These are phyloP conservation scores for Fragum whitleyi DNA, from an alignment of 2,888 invertebrate species.

Conservation along the genomic window DNA sequence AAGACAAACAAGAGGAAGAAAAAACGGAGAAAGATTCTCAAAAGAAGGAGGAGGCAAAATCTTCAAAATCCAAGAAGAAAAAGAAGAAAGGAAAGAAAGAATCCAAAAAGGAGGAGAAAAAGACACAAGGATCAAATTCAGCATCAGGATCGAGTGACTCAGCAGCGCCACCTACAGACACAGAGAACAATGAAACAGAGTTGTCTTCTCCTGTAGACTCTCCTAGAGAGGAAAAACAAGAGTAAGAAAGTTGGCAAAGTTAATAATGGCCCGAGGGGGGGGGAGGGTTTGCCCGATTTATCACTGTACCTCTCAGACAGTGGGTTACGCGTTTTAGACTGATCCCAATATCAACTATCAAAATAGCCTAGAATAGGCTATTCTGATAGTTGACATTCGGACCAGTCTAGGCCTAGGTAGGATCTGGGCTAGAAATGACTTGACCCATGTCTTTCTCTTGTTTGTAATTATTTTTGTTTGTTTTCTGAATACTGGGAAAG, in stretches of 20 bases:
- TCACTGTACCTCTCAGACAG: no score
- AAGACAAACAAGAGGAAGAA: conserved; percentile 64
- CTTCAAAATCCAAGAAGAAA: conserved; percentile 75
- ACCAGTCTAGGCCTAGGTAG: no score
- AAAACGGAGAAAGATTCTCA: conserved; percentile 71
- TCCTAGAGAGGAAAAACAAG: conserved; percentile 45
- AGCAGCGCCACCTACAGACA: background rate
- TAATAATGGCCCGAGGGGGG: conserved; percentile 22
- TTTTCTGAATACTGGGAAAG: no score
- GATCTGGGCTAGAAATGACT: no score
- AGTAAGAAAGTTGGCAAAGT: conserved; percentile 9
- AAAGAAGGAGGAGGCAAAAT: conserved; percentile 62
- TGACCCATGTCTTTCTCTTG: no score
- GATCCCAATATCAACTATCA: no score
- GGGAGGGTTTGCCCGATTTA: no score
- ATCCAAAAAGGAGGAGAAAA: conserved; percentile 50
- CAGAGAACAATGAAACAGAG: conserved; percentile 7
- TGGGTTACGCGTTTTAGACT: no score
- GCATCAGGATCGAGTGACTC: background rate
- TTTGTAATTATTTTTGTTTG: no score
- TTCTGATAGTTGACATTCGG: no score
- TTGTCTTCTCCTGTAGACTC: conserved; percentile 32
- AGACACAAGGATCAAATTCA: conserved; percentile 26
- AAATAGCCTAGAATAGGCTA: no score
- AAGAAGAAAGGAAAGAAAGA: conserved; percentile 75